A percentile compares a stretch with the other conserved stretches of the same genome.
Conservation (phyloP, 2,888 invertebrate species). For the Liposcelis brunnea region DNA sequence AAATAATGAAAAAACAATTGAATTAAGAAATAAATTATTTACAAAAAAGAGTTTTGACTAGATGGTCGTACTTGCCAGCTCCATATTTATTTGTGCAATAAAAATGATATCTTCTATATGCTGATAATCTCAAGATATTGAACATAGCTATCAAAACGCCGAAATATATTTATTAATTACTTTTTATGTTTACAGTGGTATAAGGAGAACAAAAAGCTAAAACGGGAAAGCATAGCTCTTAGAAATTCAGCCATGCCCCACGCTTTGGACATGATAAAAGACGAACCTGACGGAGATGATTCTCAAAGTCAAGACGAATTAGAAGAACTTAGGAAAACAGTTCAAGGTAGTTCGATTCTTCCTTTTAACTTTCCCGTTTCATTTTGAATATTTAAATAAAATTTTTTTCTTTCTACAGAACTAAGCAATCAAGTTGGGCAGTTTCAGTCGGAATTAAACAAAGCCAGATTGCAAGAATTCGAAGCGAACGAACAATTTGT, state of each 20-base stretch:
- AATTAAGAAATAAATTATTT: no score
- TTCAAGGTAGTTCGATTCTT: conserved; percentile 25
- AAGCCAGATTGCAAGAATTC: conserved; percentile 47
- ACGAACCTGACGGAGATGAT: conserved; percentile 31
- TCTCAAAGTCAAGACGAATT: conserved; percentile 32
- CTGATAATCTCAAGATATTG: no score
- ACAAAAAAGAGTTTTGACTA: no score
- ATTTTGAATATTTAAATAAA: background rate
- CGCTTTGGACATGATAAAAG: conserved; percentile 33
- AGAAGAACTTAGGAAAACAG: conserved; percentile 48
- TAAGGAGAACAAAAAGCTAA: conserved; percentile 54
- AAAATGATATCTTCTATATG: no score
- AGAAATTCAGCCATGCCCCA: conserved; percentile 37
- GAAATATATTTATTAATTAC: no score
- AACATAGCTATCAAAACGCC: no score
- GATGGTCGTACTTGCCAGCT: no score
- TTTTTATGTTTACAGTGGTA: conserved; percentile 51
- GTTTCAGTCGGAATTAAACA: conserved; percentile 45
- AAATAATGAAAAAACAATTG: no score
- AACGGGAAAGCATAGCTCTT: conserved; percentile 46
- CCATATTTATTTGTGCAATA: no score
- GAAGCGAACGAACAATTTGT: conserved; percentile 48
- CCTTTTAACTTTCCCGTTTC: background rate
- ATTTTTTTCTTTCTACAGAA: conserved; percentile 24
- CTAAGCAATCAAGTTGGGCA: conserved; percentile 44